Conservation (phyloP, 2,113 vertebrate genomes). For the Fukomys damarensis region DNA sequence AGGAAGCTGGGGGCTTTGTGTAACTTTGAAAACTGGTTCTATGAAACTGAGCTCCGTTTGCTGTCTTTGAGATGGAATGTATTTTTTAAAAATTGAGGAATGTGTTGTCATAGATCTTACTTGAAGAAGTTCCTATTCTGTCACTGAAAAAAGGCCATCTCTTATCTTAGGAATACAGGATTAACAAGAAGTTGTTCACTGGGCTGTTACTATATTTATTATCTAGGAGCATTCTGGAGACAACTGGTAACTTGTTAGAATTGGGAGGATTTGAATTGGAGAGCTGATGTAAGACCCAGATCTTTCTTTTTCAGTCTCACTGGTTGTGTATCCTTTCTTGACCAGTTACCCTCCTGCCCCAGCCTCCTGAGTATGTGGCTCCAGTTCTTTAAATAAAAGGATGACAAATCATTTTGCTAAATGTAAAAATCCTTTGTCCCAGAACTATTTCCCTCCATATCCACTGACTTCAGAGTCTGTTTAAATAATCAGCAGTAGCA, state of each 20-base stretch:
- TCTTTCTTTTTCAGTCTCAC: not conserved
- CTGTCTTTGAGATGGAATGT: constrained; percentile 62
- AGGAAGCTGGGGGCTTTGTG: constrained; percentile 34
- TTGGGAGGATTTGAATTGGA: not conserved
- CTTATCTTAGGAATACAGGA: not conserved
- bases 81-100: constrained; percentile 63
- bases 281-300: not conserved
- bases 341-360: not conserved
- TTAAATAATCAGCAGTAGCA: constrained; percentile 37
- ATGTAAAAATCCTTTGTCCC: not conserved
- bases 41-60: not conserved
- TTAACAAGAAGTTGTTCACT: constrained; percentile 14
- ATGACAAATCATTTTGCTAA: constrained; percentile 44
- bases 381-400: constrained; percentile 26
- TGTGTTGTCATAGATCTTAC: constrained; percentile 3
- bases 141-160: not conserved
- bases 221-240: not conserved
- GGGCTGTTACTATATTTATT: not conserved
- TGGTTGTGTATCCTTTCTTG: not conserved
- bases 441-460: constrained; percentile 18
- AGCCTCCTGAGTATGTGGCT: not conserved
- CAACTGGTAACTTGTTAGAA: constrained; percentile 7
- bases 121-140: constrained; percentile 29
- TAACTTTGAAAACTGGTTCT: not conserved
- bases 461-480: not conserved